phyloP scores from a whole-genome alignment of 2,113 vertebrate species.

The Glaucomys volans region DNA sequence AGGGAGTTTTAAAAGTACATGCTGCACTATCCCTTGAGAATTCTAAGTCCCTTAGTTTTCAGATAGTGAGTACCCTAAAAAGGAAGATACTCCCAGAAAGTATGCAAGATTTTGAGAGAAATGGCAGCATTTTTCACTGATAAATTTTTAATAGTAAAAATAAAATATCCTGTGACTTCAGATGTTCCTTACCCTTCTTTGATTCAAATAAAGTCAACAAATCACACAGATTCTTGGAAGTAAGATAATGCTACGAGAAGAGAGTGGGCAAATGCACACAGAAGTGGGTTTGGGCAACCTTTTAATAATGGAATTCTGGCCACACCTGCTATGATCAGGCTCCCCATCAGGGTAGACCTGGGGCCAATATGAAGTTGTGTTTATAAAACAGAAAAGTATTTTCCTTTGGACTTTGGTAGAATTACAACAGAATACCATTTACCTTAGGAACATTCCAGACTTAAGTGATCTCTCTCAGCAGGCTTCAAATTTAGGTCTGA shows the following conservation, averaged over 20 bases:
- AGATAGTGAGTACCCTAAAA: background rate
- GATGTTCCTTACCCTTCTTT: background rate
- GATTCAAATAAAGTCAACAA: background rate
- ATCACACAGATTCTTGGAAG: background rate
- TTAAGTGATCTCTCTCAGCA: background rate
- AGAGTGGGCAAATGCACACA: background rate
- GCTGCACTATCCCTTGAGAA: background rate
- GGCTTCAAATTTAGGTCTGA: conserved; percentile 12
- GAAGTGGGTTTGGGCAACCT: background rate
- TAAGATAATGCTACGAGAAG: background rate
- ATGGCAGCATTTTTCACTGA: background rate
- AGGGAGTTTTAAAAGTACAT: background rate
- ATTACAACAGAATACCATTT: background rate
- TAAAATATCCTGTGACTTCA: background rate
- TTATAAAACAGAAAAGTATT: conserved; percentile 21
- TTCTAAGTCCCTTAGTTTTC: background rate
- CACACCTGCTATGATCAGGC: background rate
- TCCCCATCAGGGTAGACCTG: background rate
- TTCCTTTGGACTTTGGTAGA: conserved; percentile 21
- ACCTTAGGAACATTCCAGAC: background rate
- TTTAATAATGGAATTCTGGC: background rate
- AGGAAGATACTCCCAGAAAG: background rate
- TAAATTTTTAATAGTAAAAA: background rate
- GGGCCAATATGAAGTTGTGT: background rate
- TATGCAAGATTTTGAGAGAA: background rate